Base-by-base conservation (phyloP, 2,113 vertebrate genomes). In the Misgurnus anguillicaudatus region DNA sequence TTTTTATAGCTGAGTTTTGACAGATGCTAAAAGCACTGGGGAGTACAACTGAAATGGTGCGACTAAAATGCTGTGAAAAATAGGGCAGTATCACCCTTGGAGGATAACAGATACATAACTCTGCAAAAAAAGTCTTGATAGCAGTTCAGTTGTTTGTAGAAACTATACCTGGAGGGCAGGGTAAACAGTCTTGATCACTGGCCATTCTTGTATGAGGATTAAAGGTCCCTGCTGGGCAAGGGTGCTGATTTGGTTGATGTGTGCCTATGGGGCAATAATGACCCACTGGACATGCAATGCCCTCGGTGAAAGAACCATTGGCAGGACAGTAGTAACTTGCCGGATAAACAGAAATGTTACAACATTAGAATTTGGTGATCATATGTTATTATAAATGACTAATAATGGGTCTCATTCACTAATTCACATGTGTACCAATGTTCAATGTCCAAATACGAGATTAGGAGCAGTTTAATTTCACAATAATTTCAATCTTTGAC, bases 251-350 rank as follows among this genome's bases (percentile, higher is more conserved):
- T 72, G 91, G 85, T 71, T 89, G 92, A 82, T 88, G 81, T 0
- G 94, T 96, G 58, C 95, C 88, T 0, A 69, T 0, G 0, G 94
- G 96, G 74, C 96, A 98, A 87, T 94, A 98, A 82, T 96, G 92
- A 13, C 96, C 96, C 24, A 84, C 4, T 19, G 91, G 92, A 84
- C 97, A 98, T 9, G 92, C 86, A 0, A 90, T 90, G 66, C 83
- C 90, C 58, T 65, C 63, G 41, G 90, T 84, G 0, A 90, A 88
- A 64, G 94, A 94, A 24, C 91, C 91, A 69, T 86, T 93, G 21
- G 79, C 65, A 6, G 90, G 92, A 85, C 96, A 98, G 87, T 95
- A 98, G 87, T 93, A 95, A 5, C 96, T 99, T 73, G 6, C 17
- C 7, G 6, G 5, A 8, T 8, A 57, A 57, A 57, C 17, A 57